Base-by-base conservation (phyloP, 2,113 vertebrate genomes). In the Phyllostomus hastatus region DNA sequence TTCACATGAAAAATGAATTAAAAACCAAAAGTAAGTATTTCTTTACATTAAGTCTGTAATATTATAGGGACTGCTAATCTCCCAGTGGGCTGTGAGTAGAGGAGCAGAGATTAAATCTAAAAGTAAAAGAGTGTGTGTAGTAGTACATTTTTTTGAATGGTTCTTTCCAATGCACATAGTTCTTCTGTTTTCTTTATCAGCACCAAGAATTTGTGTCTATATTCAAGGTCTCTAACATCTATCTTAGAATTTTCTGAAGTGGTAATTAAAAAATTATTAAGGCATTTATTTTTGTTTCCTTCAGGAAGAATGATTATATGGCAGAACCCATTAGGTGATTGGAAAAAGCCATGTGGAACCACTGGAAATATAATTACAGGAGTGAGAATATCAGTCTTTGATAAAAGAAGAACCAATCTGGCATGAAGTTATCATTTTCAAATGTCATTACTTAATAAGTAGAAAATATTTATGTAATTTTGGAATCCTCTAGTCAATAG, bases 21-120 rank as follows among this genome's bases (percentile, higher is more conserved):
- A 92, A 91, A 96, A 26, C 7, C 7, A 75, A 88, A 67, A 82
- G 38, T 85, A 50, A 76, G 16, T 11, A 78, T 67, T 91, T 94
- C 16, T 83, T 94, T 67, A 73, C 86, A 50, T 78, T 82, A 86
- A 86, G 91, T 70, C 76, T 26, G 88, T 48, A 84, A 66, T 43
- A 5, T n/a, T 88, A 81, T 35, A 75, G 16, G 2, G 4, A 64
- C 35, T 59, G 12, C 11, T 46, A 90, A 75, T 92, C 3, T 92
- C 67, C 28, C 70, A 75, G 10, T 57, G 50, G 54, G 87, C 70
- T 95, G n/a, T 83, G 46, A 78, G 75, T 64, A 38, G 57, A 88
- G 93, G 3, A 95, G 12, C 19, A 80, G 5, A 92, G 82, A 59
- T 94, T 80, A 95, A 87, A 90, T 43, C 41, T 80, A n/a, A 92